Percentiles rank a stretch among this genome's conserved stretches.
phyloP scores from a whole-genome alignment of 2,888 invertebrate species.

The Coenonympha arcania region DNA sequence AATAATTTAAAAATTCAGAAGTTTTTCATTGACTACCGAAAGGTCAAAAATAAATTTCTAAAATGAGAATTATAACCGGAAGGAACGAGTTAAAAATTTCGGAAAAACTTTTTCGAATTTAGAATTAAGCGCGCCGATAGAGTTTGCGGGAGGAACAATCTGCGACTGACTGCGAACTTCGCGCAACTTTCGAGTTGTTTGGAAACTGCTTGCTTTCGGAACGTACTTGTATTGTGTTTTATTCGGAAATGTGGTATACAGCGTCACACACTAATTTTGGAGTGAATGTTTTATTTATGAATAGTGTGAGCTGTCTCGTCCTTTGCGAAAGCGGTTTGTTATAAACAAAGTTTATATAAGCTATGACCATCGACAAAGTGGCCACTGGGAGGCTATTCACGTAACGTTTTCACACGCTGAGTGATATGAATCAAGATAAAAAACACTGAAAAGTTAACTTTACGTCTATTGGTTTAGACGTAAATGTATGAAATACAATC shows the following conservation, averaged over 20 bases:
- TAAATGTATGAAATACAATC: too few relatives aligned
- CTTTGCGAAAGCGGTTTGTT: too few relatives aligned
- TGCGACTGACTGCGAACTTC: constrained; percentile 35
- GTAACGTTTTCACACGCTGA: too few relatives aligned
- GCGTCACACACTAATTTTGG: constrained; percentile 4
- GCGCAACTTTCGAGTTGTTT: constrained; percentile 23
- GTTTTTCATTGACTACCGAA: background rate
- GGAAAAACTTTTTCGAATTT: constrained; percentile 22
- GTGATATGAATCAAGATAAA: too few relatives aligned
- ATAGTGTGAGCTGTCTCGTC: background rate
- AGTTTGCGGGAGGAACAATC: constrained; percentile 34
- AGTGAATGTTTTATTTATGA: constrained; percentile 1
- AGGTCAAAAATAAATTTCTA: background rate
- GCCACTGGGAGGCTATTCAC: too few relatives aligned
- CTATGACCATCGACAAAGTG: too few relatives aligned
- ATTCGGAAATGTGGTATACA: constrained; percentile 9
- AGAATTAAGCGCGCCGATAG: constrained; percentile 33
- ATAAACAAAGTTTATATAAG: too few relatives aligned
- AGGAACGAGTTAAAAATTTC: constrained; percentile 5
- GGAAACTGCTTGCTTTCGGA: constrained; percentile 18
- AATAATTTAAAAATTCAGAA: too few relatives aligned
- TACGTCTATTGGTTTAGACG: too few relatives aligned
- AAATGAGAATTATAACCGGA: background rate
- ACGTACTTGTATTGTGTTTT: constrained; percentile 19
- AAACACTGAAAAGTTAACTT: too few relatives aligned